Base-by-base conservation (phyloP, 1,140 invertebrate genomes). In the Trichonephila clavata region DNA sequence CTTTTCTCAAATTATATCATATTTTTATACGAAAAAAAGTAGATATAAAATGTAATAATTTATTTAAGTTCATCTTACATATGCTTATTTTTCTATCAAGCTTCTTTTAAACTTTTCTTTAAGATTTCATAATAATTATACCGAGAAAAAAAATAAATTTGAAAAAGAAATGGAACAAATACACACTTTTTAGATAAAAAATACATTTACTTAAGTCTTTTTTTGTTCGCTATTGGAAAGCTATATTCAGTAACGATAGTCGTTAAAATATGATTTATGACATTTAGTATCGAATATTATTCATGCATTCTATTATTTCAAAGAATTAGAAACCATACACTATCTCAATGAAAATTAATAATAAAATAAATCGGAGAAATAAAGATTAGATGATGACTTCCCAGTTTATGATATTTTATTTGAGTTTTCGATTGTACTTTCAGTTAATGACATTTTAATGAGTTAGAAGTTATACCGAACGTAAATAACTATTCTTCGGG, bases 191-290 rank as follows among this genome's bases (percentile, higher is more conserved):
- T 77, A 14, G 32, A 77, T 77, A 77, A 77, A n/a, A 77, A 77
- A 1, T 77, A 20, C 32, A 24, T 77, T 16, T 4, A 4, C 18
- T 10, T 50, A 50, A 10, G 10, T 18, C 4, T 77, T 77, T 77
- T 77, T 77, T 27, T 50, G 50, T 50, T 77, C 32, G 18, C 3
- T 77, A 77, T 77, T 89, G 59, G 86, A 71, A 89, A 89, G 43
- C 86, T 39, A 89, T 89, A 89, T 50, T 68, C 61, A 68, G 24
- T 71, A 89, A 43, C 14, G 21, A 21, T n/a, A 57, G 86, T 89
- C 86, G 43, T 89, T 89, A 89, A 89, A 63, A 68, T 63, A 71
- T 89, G 86, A 89, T 89, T 89, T 89, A 89, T 89, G 86, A 43
- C 20, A 63, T 65, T 89, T 61, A 27, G 81, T 57, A 57, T 83